Percentiles rank a stretch among this genome's conserved stretches.
Evolutionary conservation across 1,140 invertebrate species (phyloP).

Genomic region (Goniozus legneri): DNA sequence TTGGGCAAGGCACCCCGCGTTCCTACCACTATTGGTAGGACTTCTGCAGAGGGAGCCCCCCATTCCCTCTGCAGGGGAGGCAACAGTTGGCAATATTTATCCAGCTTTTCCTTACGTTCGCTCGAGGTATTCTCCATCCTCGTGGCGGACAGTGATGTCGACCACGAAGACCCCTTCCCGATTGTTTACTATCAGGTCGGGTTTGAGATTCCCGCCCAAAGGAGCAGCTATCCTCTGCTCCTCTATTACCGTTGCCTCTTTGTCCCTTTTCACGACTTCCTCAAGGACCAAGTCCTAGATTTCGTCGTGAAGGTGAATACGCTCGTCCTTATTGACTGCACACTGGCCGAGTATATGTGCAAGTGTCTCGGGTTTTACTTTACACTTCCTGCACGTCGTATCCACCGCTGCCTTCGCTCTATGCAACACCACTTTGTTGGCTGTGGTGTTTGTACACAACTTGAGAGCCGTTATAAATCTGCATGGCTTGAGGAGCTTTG

Average conservation of each 20-base stretch:
- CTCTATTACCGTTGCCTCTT: background rate
- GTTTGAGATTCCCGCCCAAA: background rate
- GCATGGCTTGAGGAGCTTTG: background rate
- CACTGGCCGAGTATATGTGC: constrained; percentile 28
- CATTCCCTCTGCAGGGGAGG: background rate
- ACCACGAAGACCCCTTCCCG: constrained; percentile 3
- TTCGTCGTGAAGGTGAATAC: constrained; percentile 27
- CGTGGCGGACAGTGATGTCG: constrained; percentile 1
- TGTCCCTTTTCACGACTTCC: constrained; percentile 7
- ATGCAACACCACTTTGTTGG: constrained; percentile 15
- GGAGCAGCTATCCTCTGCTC: background rate
- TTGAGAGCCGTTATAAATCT: background rate
- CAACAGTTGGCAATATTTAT: constrained; percentile 3
- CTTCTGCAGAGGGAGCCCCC: background rate
- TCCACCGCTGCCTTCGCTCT: constrained; percentile 3
- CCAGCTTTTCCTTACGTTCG: background rate
- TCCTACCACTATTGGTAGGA: constrained; percentile 6
- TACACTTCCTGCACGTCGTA: constrained; percentile 16
- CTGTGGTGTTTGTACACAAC: constrained; percentile 1
- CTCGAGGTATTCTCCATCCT: background rate
- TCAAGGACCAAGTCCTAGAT: constrained; percentile 22
- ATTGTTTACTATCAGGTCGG: constrained; percentile 1
- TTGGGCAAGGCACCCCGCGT: background rate
- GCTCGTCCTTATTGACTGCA: constrained; percentile 16
- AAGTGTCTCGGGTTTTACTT: constrained; percentile 22